Evolutionary conservation across 2,888 invertebrate species (phyloP), one percentile per base, ranked within the genome.

Genomic region (Galeopsomyia nigrocyanea): DNA sequence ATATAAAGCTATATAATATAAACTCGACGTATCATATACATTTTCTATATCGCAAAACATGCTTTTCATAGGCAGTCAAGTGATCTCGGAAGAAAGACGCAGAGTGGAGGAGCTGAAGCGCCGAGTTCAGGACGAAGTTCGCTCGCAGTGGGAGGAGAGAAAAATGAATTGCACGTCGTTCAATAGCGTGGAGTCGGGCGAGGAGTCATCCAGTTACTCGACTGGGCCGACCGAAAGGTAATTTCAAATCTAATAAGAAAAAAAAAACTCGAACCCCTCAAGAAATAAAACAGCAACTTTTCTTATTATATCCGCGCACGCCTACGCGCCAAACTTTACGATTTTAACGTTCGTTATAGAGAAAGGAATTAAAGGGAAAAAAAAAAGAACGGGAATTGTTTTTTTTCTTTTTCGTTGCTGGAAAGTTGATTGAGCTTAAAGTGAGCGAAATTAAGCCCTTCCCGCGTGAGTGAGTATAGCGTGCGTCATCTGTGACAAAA

Each of bases 31-130:
- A n/a, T n/a, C n/a, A n/a, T n/a, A 56, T 57, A 49, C 58, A 58
- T 55, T 64, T 67, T 58, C 22, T 3, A 49, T 39, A 39, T 50
- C 47, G 22, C 50, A 16, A 57, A 61, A 73, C 49, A 57, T 71
- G 65, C n/a, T 71, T 74, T 57, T 80, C 81, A 17, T 83, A 96
- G 96, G 96, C 75, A 94, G 94, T 79, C 93, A 94, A 89, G 94
- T 97, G 76, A 96, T 97, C 81, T 96, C 96, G 83, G 94, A 96
- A 83, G 96, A 97, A 86, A 89, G 95, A 51, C 92, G 95, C 79
- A 92, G 96, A 80, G 95, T 97, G 78, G 91, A 92, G 74, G 96
- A 95, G 81, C 87, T 97, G 68, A 96, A 96, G 82, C 91, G 94
- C 78, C 89, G 94, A 60, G 95, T 94, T 0, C 96, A 96, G 81